Conservation (phyloP, 2,113 vertebrate genomes). For the Oxyura jamaicensis region DNA sequence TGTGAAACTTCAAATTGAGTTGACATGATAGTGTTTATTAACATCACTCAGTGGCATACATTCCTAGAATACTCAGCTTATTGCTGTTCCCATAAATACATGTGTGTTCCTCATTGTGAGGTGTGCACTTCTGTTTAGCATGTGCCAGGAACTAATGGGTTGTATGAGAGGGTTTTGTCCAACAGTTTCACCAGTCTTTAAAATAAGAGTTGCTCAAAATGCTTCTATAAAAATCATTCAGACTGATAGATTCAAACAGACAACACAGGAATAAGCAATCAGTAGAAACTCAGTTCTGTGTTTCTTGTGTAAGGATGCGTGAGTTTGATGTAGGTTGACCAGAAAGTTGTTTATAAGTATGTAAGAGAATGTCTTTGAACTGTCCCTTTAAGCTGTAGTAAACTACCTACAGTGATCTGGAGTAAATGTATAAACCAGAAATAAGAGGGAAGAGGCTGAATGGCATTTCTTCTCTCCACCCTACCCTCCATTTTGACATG, state of each 20-base stretch:
- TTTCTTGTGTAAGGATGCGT: background rate
- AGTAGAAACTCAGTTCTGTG: background rate
- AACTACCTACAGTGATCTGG: background rate
- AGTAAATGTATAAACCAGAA: background rate
- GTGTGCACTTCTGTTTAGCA: background rate
- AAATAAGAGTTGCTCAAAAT: background rate
- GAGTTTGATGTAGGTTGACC: background rate
- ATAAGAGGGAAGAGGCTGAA: rapidly evolving
- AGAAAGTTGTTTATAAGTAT: background rate
- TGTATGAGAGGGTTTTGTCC: background rate
- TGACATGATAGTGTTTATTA: background rate
- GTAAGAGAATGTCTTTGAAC: background rate
- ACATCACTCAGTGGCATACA: rapidly evolving
- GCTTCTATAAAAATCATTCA: background rate
- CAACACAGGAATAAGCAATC: background rate
- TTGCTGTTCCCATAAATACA: background rate
- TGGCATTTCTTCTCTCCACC: background rate
- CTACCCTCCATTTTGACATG: background rate
- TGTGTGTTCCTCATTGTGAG: background rate
- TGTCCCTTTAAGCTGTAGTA: background rate
- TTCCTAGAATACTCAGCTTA: background rate
- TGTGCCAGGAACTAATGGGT: background rate
- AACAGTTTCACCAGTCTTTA: background rate
- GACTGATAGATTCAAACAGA: background rate
- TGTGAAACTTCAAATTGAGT: background rate